Conservation (phyloP, 2,797 vertebrate species). For the Sebastes vulpes region DNA sequence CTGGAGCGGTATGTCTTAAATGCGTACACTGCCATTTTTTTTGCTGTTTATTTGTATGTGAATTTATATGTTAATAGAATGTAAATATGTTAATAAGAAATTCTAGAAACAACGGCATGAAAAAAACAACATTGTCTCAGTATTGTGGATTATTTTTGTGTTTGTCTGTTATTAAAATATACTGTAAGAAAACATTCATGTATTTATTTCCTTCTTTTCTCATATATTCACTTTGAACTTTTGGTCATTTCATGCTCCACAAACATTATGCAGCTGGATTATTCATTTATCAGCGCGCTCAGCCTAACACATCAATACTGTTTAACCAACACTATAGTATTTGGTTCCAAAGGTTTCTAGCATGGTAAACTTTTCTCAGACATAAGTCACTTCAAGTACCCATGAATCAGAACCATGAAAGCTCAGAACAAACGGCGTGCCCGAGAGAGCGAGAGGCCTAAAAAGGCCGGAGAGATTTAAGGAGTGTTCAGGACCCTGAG, state of each 20-base stretch:
- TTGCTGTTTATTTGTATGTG: slow-evolving; percentile 57
- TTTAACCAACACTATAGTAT: slow-evolving; percentile 2
- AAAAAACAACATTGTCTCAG: slow-evolving; percentile 51
- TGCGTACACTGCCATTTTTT: slow-evolving; percentile 71
- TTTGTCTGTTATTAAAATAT: slow-evolving; percentile 79
- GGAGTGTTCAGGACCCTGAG: slow-evolving; percentile 50
- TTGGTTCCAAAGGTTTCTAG: slow-evolving; percentile 25
- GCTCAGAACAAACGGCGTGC: slow-evolving; percentile 52
- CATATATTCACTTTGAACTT: neutral
- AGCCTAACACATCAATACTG: slow-evolving; percentile 4
- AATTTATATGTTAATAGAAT: slow-evolving; percentile 68
- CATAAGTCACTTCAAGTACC: slow-evolving; percentile 69
- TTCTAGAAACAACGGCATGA: slow-evolving; percentile 64
- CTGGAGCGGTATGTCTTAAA: slow-evolving; percentile 56
- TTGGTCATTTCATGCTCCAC: neutral
- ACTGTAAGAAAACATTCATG: slow-evolving; percentile 35
- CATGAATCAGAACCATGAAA: slow-evolving; percentile 64
- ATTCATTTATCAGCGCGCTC: neutral
- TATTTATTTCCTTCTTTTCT: slow-evolving; percentile 1
- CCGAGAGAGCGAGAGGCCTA: slow-evolving; percentile 43
- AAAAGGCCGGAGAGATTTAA: slow-evolving; percentile 67
- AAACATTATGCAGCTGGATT: slow-evolving; percentile 7
- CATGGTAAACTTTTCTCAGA: slow-evolving; percentile 60
- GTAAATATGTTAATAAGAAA: slow-evolving; percentile 87
- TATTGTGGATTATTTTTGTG: slow-evolving; percentile 81